These are phyloP conservation scores for Crossocerus cetratus DNA, from an alignment of 2,888 invertebrate species.

Conservation along the genomic window DNA sequence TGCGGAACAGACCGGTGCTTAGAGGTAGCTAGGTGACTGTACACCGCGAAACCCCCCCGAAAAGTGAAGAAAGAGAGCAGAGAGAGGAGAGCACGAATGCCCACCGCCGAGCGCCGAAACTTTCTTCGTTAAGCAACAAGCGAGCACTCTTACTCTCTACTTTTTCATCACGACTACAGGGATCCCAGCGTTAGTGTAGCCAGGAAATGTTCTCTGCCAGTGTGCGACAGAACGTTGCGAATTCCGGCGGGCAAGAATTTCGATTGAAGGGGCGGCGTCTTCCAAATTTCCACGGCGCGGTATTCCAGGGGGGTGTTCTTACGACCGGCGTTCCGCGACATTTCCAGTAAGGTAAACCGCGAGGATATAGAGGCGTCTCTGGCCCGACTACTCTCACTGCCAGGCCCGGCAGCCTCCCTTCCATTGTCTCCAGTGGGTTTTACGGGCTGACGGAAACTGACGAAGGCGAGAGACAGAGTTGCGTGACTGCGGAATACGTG, in stretches of 20 bases:
- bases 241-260: neutral
- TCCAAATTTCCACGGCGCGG: slow-evolving; percentile 19
- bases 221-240: neutral
- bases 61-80: neutral
- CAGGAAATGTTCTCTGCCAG: neutral
- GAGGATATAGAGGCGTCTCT: slow-evolving; percentile 13
- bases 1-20: slow-evolving; percentile 42
- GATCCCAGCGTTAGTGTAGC: neutral
- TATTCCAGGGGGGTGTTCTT: slow-evolving; percentile 14
- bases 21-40: slow-evolving; percentile 29
- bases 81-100: slow-evolving; percentile 47
- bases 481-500: slow-evolving; percentile 6
- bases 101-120: slow-evolving; percentile 27
- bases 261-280: neutral
- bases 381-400: slow-evolving; percentile 16
- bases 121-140: slow-evolving; percentile 46
- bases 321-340: slow-evolving; percentile 19
- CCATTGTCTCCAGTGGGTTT: slow-evolving; percentile 58
- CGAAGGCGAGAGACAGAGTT: slow-evolving; percentile 17
- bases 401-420: slow-evolving; percentile 29
- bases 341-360: slow-evolving; percentile 47
- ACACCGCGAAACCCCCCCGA: slow-evolving; percentile 7
- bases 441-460: slow-evolving; percentile 58
- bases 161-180: too few species aligned
- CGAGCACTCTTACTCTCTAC: neutral